phyloP scores from a whole-genome alignment of 1,140 invertebrate species.

The Dendrolimus kikuchii region DNA sequence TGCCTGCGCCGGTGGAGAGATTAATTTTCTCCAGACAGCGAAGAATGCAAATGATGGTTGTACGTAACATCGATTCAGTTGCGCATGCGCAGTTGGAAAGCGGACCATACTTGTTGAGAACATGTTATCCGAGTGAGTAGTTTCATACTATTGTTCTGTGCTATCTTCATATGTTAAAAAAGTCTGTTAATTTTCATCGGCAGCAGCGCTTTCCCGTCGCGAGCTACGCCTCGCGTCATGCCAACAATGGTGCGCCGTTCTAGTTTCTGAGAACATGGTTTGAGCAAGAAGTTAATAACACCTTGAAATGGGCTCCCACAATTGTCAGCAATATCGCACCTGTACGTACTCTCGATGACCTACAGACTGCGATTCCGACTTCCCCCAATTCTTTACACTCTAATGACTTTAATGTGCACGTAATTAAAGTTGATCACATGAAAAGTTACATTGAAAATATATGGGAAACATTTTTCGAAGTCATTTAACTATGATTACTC shows the following conservation, averaged over 20 bases:
- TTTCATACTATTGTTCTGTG: conserved; percentile 63
- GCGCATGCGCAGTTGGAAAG: conserved; percentile 51
- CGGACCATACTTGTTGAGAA: conserved; percentile 31
- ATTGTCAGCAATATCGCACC: conserved; percentile 14
- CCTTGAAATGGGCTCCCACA: conserved; percentile 18
- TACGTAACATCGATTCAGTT: conserved; percentile 42
- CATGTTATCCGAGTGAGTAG: conserved; percentile 40
- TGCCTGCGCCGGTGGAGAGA: conserved; percentile 37
- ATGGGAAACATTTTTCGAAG: too few relatives aligned
- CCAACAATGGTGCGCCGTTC: background rate
- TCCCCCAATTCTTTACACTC: background rate
- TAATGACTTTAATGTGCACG: too few relatives aligned
- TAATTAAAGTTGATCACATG: too few relatives aligned
- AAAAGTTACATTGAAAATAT: too few relatives aligned
- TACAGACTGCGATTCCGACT: background rate
- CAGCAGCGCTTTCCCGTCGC: conserved; percentile 41
- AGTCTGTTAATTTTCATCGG: conserved; percentile 32
- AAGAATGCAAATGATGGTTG: conserved; percentile 65
- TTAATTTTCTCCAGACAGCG: conserved; percentile 54
- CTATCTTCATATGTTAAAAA: conserved; percentile 32
- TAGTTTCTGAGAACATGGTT: conserved; percentile 12
- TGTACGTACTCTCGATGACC: background rate
- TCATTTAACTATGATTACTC: too few relatives aligned
- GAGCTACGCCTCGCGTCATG: conserved; percentile 9
- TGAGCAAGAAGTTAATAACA: conserved; percentile 12